A percentile compares a stretch with the other conserved stretches of the same genome.
phyloP scores from a whole-genome alignment of 2,888 invertebrate species.

The Chirona hameri region DNA sequence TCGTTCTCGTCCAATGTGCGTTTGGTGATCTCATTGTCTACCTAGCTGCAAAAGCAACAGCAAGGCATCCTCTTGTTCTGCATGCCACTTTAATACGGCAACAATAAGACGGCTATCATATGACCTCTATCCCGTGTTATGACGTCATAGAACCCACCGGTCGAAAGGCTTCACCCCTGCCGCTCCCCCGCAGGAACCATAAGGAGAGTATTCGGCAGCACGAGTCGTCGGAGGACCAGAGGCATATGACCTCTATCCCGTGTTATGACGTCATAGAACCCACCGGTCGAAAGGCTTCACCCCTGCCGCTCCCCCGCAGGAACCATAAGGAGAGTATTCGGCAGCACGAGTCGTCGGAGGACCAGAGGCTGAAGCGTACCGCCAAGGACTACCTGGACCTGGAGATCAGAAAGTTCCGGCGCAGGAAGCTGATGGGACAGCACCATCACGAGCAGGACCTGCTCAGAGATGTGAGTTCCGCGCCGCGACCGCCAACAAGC shows the following conservation, averaged over 20 bases:
- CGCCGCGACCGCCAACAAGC: no score
- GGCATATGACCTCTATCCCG: conserved; percentile 47
- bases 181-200: conserved; percentile 50
- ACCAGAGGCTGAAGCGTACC: conserved; percentile 77
- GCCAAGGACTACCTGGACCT: conserved; percentile 89
- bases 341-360: conserved; percentile 85
- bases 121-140: no score
- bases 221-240: conserved; percentile 85
- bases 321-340: conserved; percentile 83
- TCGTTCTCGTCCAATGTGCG: no score
- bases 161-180: background rate
- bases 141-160: no score
- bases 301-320: conserved; percentile 31
- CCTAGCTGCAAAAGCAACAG: no score
- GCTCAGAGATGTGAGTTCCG: conserved; percentile 74
- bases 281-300: background rate
- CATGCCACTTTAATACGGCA: no score
- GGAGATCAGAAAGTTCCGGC: conserved; percentile 85
- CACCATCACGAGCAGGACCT: conserved; percentile 66
- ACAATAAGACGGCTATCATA: no score
- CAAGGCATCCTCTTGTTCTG: no score
- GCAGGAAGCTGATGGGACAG: conserved; percentile 79
- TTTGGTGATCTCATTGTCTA: no score
- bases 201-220: conserved; percentile 87
- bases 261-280: no score